Percentiles rank a stretch among this genome's conserved stretches.
These are phyloP conservation scores for Lordiphosa stackelbergi DNA, from an alignment of 1,140 invertebrate genomes.

Conservation along the genomic window DNA sequence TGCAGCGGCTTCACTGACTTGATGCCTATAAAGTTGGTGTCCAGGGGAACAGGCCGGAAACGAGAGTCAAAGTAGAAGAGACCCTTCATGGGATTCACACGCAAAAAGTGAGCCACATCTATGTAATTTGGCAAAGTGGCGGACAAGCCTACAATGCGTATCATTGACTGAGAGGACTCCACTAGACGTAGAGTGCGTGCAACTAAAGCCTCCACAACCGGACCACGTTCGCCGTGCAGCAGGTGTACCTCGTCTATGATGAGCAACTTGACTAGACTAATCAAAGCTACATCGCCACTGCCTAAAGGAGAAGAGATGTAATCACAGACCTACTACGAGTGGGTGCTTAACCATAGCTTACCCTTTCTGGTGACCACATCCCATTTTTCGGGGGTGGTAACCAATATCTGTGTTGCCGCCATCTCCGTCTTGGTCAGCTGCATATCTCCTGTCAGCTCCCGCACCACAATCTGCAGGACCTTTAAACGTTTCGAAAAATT, in stretches of 20 bases:
- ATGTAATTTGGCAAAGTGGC: conserved; percentile 98
- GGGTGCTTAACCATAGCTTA: conserved; percentile 2
- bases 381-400: conserved; percentile 99
- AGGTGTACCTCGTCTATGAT: conserved; percentile 99
- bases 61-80: conserved; percentile 98
- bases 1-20: conserved; percentile 88
- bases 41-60: conserved; percentile 96
- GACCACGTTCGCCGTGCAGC: conserved; percentile 96
- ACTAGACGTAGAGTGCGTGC: conserved; percentile 96
- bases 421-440: conserved; percentile 97
- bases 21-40: conserved; percentile 94
- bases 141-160: conserved; percentile 97
- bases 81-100: conserved; percentile 94
- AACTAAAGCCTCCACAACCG: conserved; percentile 98
- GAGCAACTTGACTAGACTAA: conserved; percentile 93
- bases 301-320: conserved; percentile 21
- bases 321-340: background rate
- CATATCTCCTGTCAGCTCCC: conserved; percentile 99
- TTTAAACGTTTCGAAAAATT: conserved; percentile 92
- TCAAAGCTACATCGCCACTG: conserved; percentile 91
- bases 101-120: conserved; percentile 95
- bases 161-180: conserved; percentile 97
- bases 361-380: conserved; percentile 98
- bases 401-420: conserved; percentile 96
- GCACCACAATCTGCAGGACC: conserved; percentile 83